Evolutionary conservation across 2,113 vertebrate species (phyloP), one percentile per base, ranked within the genome.

Genomic region (Empidonax traillii): DNA sequence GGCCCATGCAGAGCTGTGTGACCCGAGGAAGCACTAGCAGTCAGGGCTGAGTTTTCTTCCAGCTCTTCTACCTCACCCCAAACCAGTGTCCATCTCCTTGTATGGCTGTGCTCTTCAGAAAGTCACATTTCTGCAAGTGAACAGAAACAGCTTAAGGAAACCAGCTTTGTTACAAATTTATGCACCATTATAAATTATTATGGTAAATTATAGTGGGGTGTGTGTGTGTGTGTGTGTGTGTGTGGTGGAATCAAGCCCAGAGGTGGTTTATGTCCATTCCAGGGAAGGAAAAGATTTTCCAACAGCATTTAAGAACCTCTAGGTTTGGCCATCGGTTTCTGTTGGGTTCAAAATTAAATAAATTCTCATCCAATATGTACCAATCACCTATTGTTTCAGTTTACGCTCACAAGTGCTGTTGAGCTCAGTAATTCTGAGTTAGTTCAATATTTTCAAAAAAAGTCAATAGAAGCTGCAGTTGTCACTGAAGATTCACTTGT

Each of bases 401-500:
- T 85, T 86, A 79, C 3, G 3, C 49, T 95, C 35, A n/a, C 41
- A 75, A 92, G 28, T 85, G 58, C n/a, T 85, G 30, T 68, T 91
- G 33, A 30, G 46, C 43, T 94, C 82, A 41, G 41, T 78, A 87
- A 66, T 85, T 80, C 68, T 39, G 25, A 94, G 23, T 52, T 87
- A 66, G 52, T 30, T 92, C 81, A 91, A 31, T 87, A 85, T 71
- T 86, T 94, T 71, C 12, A 17, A 79, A 91, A 74, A 74, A 94
- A 94, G 24, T 84, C 56, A 83, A 79, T 95, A 84, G 53, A 95
- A 81, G 47, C 44, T 89, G 10, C 27, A 52, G 24, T 23, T 89
- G 4, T 85, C 65, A 85, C 61, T 73, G 41, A 95, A 94, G 76
- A 94, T 96, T 94, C 90, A 85, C 79, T 95, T 96, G 92, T 85